These are phyloP conservation scores for Ptilodon capucinus DNA, from an alignment of 2,888 invertebrate species.

Conservation along the genomic window DNA sequence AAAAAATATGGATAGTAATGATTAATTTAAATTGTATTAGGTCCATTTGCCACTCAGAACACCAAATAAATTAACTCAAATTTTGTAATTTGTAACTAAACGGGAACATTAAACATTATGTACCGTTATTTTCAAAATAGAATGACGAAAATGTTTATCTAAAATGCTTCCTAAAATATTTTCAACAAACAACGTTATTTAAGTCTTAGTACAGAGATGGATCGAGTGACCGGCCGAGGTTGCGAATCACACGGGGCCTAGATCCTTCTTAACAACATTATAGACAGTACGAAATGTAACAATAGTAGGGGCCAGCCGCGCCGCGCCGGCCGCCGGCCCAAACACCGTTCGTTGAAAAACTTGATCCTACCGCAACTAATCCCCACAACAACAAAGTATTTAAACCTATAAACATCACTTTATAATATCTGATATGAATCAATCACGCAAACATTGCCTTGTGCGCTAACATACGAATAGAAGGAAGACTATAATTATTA, in stretches of 20 bases:
- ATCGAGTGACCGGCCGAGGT: slow-evolving; percentile 40
- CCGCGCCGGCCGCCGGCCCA: slow-evolving; percentile 15
- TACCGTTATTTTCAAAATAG: slow-evolving; percentile 32
- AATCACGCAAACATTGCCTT: slow-evolving; percentile 68
- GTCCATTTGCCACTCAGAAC: slow-evolving; percentile 15
- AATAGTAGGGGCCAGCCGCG: slow-evolving; percentile 40
- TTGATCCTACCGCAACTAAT: slow-evolving; percentile 41
- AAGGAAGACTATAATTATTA: slow-evolving; percentile 72
- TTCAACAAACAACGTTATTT: slow-evolving; percentile 72
- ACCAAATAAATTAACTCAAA: slow-evolving; percentile 11
- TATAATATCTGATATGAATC: slow-evolving; percentile 73
- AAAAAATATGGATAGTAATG: too few relatives aligned
- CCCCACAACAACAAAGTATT: slow-evolving; percentile 47
- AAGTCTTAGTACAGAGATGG: slow-evolving; percentile 62
- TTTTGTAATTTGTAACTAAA: slow-evolving; percentile 19
- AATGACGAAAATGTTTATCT: slow-evolving; percentile 42
- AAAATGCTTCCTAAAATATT: slow-evolving; percentile 59
- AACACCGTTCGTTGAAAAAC: slow-evolving; percentile 64
- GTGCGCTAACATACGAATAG: slow-evolving; percentile 73
- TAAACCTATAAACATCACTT: slow-evolving; percentile 53
- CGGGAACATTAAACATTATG: slow-evolving; percentile 23
- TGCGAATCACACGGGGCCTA: slow-evolving; percentile 30
- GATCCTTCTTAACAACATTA: slow-evolving; percentile 57
- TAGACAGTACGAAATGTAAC: slow-evolving; percentile 62
- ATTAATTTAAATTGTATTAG: too few relatives aligned